These are phyloP conservation scores for Drosophila lowei DNA, from an alignment of 1,140 invertebrate genomes.

Conservation along the genomic window DNA sequence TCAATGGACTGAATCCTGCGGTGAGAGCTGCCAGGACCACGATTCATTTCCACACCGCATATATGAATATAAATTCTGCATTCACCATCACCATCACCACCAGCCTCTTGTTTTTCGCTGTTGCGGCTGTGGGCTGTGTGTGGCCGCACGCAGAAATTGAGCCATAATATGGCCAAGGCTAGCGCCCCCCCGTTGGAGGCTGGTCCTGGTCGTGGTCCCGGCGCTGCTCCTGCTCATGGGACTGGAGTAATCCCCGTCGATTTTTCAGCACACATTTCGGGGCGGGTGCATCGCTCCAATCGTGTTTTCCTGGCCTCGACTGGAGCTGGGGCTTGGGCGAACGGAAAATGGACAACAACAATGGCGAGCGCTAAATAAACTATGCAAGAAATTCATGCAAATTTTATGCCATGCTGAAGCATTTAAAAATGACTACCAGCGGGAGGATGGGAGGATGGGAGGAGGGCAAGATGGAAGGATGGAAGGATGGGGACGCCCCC, in stretches of 20 bases:
- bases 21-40: slow-evolving; percentile 56
- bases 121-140: slow-evolving; percentile 22
- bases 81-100: slow-evolving; percentile 13
- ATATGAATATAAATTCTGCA: slow-evolving; percentile 78
- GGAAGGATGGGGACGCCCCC: slow-evolving; percentile 6
- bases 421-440: slow-evolving; percentile 71
- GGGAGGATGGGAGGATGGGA: slow-evolving; percentile 2
- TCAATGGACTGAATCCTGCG: slow-evolving; percentile 56
- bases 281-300: slow-evolving; percentile 48
- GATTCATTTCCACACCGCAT: slow-evolving; percentile 77
- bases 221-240: background rate
- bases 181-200: background rate
- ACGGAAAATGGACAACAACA: slow-evolving; percentile 62
- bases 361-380: slow-evolving; percentile 71
- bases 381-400: slow-evolving; percentile 76
- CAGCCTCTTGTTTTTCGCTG: slow-evolving; percentile 1
- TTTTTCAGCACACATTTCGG: slow-evolving; percentile 53
- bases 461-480: background rate
- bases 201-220: too few relatives aligned
- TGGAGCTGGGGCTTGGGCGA: slow-evolving; percentile 2
- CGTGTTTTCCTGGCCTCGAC: slow-evolving; percentile 15
- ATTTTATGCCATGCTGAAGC: slow-evolving; percentile 79
- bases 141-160: slow-evolving; percentile 71
- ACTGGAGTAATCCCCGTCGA: slow-evolving; percentile 10
- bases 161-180: slow-evolving; percentile 64